Conservation (phyloP, 2,797 vertebrate species). For the Scyliorhinus canicula region DNA sequence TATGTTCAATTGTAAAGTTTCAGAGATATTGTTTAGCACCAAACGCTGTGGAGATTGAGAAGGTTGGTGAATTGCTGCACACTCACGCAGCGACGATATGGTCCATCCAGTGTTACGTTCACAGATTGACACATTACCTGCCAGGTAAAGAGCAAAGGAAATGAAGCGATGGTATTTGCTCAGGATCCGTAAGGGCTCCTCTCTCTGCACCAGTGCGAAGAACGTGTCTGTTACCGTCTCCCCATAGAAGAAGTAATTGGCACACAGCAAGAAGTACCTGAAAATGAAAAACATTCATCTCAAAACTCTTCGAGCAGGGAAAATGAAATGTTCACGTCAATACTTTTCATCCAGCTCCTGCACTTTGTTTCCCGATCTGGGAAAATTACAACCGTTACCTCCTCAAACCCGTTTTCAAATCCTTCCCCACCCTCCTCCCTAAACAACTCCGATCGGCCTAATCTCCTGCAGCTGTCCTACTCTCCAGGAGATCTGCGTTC, state of each 20-base stretch:
- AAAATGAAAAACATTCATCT: background rate
- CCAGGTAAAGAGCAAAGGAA: slow-evolving; percentile 89
- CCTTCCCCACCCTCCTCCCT: background rate
- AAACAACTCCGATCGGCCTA: too few relatives aligned
- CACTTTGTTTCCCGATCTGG: background rate
- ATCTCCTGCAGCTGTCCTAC: background rate
- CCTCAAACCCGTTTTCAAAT: background rate
- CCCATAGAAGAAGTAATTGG: slow-evolving; percentile 98
- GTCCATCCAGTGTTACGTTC: background rate
- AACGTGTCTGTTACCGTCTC: slow-evolving; percentile 97
- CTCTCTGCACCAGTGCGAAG: slow-evolving; percentile 90
- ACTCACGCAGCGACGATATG: background rate
- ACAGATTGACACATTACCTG: slow-evolving; percentile 60
- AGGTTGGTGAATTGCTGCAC: background rate
- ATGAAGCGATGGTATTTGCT: slow-evolving; percentile 99
- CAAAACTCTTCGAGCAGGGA: background rate
- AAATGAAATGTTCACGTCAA: background rate
- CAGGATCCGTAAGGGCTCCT: slow-evolving; percentile 90
- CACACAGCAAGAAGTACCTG: slow-evolving; percentile 96
- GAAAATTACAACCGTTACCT: background rate
- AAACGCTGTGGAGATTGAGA: background rate
- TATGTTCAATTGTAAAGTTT: background rate
- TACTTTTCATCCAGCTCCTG: background rate
- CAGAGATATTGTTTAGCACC: too few relatives aligned
- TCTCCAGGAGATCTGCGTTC: background rate